Base-by-base conservation (phyloP, 2,113 vertebrate genomes). In the Brachyistius frenatus region DNA sequence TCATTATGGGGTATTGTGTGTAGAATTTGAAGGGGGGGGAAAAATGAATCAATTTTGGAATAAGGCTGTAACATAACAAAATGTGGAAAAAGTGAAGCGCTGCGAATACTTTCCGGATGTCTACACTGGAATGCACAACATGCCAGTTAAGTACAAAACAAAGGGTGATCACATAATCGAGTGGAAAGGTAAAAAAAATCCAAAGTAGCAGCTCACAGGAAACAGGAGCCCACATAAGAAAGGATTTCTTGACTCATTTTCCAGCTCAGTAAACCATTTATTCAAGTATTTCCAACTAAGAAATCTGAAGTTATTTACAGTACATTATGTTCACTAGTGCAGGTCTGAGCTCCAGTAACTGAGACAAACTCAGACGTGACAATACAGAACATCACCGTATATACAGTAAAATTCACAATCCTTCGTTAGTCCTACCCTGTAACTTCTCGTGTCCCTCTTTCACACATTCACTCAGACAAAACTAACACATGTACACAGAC, bases 201-300 rank as follows among this genome's bases (percentile, higher is more conserved):
- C 11, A 44, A 44, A 44, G 23, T 23, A 23, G 1, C 23, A 23
- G 23, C 10, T 44, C 41, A 44, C 3, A 2, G 39, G 39, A 7
- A 44, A 11, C 13, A 44, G 41, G 15, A 14, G 61, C 2, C 2
- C 69, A 23, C n/a, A 65, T 1, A 57, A 76, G 0, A 52, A 54
- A 66, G 53, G 3, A 60, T n/a, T 0, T 39, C 31, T 49, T 33
- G 37, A 81, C 56, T 52, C 53, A 8, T 50, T 3, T 37, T 46
- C 78, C 46, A 71, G 57, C 76, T 88, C 80, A 83, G 61, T 87
- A 88, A 90, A 88, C 52, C 78, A 92, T 93, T 94, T 95, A 94
- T 95, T 95, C 91, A 94, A 93, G 93, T 94, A 93, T 91, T 90
- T 90, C 82, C 84, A 88, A 91, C 89, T 90, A 91, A 84, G 81